Base-by-base conservation (phyloP, 2,888 invertebrate species). In the Eurois occulta region DNA sequence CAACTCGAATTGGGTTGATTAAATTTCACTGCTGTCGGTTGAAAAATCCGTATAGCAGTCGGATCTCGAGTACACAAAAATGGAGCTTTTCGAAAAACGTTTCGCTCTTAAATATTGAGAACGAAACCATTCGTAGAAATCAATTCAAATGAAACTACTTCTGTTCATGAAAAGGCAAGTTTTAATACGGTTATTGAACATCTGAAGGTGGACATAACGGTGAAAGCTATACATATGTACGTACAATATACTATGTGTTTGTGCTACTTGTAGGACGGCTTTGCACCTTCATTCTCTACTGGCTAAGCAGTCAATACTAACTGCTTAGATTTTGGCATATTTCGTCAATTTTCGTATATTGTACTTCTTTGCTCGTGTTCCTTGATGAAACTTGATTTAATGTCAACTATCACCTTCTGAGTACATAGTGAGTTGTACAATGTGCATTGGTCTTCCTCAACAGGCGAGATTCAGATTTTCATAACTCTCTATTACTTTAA, bases 1-100 rank as follows among this genome's bases (percentile, higher is more conserved):
- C 64, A 69, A 75, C 75, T 77, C 60, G 65, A 78, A 67, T 79
- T 60, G 72, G 71, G 48, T 79, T 86, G 84, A 88, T 88, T 84
- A 79, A 78, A 80, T 86, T 81, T 81, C 67, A 73, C 55, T 58
- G 43, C 16, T 67, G 71, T 46, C 75, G 55, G 55, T 65, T 77
- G 60, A 78, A 82, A 84, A 82, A 69, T 69, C 76, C 62, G 65
- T 66, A 43, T 16, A 75, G 75, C 74, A 46, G 65, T 68, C 62
- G 48, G 32, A 72, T 72, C 68, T 76, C 69, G 60, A 73, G 58
- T 60, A 58, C 21, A 64, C 10, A 77, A 18, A 62, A 81, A 78
- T 80, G 13, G 74, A 75, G 73, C 69, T 77, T 79, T 80, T 69
- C 18, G 28, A 32, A 68, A 72, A 75, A 67, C 70, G 24, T 64